phyloP scores from a whole-genome alignment of 30 jellyfish, hydroid and myxozoan species.

The Turritopsis dohrnii region DNA sequence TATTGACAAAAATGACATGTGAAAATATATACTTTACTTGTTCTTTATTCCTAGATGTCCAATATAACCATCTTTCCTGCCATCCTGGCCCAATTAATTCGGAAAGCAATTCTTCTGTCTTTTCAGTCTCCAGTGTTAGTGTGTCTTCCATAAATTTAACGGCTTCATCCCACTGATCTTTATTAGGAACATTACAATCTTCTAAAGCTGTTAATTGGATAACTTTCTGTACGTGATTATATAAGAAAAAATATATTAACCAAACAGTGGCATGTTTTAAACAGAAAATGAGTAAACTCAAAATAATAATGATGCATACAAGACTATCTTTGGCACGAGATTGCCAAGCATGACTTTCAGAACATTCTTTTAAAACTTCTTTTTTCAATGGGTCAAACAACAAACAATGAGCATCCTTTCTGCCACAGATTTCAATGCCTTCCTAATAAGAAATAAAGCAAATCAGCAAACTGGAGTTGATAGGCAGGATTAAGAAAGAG shows the following conservation, averaged over 20 bases:
- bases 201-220: conserved; percentile 87
- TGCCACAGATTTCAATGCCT: conserved; percentile 92
- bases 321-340: conserved; percentile 76
- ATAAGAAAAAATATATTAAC: too few relatives aligned
- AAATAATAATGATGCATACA: conserved; percentile 34
- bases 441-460: conserved; percentile 33
- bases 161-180: conserved; percentile 95
- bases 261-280: too few relatives aligned
- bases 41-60: conserved; percentile 72
- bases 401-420: conserved; percentile 74
- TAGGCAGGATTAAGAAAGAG: not conserved
- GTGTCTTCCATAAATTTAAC: conserved; percentile 78
- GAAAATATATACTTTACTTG: conserved; percentile 43
- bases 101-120: conserved; percentile 30
- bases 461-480: not conserved
- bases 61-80: conserved; percentile 87
- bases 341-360: conserved; percentile 77
- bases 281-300: too few relatives aligned
- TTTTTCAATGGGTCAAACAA: conserved; percentile 60
- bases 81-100: conserved; percentile 87
- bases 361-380: conserved; percentile 68
- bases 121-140: conserved; percentile 43
- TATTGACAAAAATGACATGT: not conserved
- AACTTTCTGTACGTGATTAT: conserved; percentile 50
- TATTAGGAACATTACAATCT: conserved; percentile 88